Evolutionary conservation across 1,140 invertebrate species (phyloP), one percentile per base, ranked within the genome.

Genomic region (Drosophila subobscura): DNA sequence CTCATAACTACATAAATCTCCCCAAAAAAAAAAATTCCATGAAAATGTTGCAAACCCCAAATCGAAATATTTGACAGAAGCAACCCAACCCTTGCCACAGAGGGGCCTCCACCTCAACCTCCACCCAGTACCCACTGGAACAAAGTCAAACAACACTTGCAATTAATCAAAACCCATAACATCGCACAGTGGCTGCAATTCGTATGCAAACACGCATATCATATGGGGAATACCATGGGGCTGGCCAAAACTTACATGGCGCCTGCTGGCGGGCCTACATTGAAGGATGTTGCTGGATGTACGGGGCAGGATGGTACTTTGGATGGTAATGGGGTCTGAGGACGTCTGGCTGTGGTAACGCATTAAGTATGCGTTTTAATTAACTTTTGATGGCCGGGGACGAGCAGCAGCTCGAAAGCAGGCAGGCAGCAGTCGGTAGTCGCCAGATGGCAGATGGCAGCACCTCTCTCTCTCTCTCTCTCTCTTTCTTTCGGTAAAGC

Each of bases 351-450:
- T 40, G 33, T 61, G 54, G 59, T 60, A 73, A 57, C 53, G 77
- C 77, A 80, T 80, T 80, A 80, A 80, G 77, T 80, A 80, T 80
- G 77, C 77, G 77, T 80, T 80, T 80, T 80, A 80, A 80, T 80
- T 80, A 80, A 80, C 77, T 80, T 80, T 80, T 80, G 77, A 80
- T 80, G 72, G 72, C 60, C 29, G 55, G 59, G 52, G 71, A 57
- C 50, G 50, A 59, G 50, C 50, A 47, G 42, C 44, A 56, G 37
- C 49, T 45, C 54, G 46, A 53, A 40, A 46, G 51, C 54, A 63
- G 56, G 50, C 54, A 20, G 4, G 37, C 54, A 41, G n/a, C 45
- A 33, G 58, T 23, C 33, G 37, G 7, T 20, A 42, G 58, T 2
- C 52, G 23, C 44, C 50, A 63, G 50, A 54, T 63, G 59, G 50